Conservation (phyloP, 64 coral and sea anemone genomes). For the Pachyseris speciosa region DNA sequence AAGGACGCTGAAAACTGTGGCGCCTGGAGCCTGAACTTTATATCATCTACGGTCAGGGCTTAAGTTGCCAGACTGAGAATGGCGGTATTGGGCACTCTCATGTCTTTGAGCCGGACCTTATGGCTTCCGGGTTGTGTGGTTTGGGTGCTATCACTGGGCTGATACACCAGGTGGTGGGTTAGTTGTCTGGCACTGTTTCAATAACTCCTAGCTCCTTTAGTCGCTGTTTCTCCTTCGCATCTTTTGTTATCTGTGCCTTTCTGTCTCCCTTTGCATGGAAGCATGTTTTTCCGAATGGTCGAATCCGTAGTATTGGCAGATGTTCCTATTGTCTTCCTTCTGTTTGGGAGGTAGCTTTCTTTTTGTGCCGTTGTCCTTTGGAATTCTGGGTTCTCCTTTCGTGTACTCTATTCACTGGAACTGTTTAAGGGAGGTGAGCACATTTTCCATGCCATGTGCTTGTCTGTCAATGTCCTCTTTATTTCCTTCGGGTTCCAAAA, state of each 20-base stretch:
- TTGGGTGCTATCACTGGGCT: slow-evolving; percentile 36
- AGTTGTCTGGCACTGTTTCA: slow-evolving; percentile 31
- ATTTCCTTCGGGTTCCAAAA: too few relatives aligned
- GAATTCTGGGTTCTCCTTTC: background rate
- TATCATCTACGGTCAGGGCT: slow-evolving; percentile 28
- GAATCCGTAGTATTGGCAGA: slow-evolving; percentile 13
- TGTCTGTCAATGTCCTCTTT: too few relatives aligned
- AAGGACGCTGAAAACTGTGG: slow-evolving; percentile 57
- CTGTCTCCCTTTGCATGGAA: background rate
- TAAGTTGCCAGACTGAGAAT: slow-evolving; percentile 12
- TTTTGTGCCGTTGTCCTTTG: background rate
- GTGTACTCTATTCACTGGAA: background rate
- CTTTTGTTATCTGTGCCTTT: slow-evolving; percentile 4
- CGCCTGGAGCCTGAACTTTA: slow-evolving; percentile 50
- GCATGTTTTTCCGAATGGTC: slow-evolving; percentile 24
- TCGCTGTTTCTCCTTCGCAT: background rate
- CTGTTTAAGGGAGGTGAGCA: background rate
- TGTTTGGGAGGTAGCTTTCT: background rate
- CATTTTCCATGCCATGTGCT: too few relatives aligned
- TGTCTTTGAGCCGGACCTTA: slow-evolving; percentile 31
- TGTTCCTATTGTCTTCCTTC: background rate
- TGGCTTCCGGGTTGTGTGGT: slow-evolving; percentile 18
- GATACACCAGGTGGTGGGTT: slow-evolving; percentile 29
- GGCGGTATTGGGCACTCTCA: slow-evolving; percentile 40
- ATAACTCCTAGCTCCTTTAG: slow-evolving; percentile 44